Conservation (phyloP, 2,113 vertebrate genomes). For the Calypte anna region DNA sequence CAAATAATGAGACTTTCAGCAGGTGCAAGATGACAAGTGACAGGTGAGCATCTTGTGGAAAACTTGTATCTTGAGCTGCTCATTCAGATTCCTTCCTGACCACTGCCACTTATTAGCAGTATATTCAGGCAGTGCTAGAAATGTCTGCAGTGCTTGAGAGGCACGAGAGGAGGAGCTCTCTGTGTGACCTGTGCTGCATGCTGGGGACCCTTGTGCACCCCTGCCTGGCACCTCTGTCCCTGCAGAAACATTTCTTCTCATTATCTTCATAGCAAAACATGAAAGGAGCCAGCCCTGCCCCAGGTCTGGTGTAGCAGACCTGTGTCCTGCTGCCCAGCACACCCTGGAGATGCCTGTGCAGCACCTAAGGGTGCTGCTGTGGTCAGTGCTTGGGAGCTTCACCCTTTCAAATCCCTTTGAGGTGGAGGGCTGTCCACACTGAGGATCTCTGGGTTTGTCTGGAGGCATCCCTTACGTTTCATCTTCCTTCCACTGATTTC, state of each 20-base stretch:
- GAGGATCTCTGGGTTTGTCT: background rate
- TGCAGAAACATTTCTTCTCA: background rate
- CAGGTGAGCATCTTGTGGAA: background rate
- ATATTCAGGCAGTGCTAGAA: background rate
- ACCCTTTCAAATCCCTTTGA: background rate
- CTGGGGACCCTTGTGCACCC: background rate
- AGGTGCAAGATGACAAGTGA: background rate
- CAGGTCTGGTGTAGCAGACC: background rate
- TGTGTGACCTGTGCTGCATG: background rate
- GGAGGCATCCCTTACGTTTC: background rate
- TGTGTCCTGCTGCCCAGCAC: fast-evolving
- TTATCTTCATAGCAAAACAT: background rate
- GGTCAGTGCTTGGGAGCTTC: background rate
- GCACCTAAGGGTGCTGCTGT: background rate
- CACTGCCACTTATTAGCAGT: background rate
- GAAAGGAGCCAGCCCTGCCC: background rate
- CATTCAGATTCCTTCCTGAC: background rate
- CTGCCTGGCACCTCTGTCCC: background rate
- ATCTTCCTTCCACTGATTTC: background rate
- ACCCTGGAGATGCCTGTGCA: background rate
- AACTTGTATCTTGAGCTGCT: background rate
- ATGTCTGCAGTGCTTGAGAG: background rate
- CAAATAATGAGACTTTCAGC: background rate
- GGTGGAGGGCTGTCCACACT: background rate
- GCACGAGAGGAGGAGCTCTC: background rate